These are phyloP conservation scores for Nebria ingens DNA, from an alignment of 1,140 invertebrate genomes.

Conservation along the genomic window DNA sequence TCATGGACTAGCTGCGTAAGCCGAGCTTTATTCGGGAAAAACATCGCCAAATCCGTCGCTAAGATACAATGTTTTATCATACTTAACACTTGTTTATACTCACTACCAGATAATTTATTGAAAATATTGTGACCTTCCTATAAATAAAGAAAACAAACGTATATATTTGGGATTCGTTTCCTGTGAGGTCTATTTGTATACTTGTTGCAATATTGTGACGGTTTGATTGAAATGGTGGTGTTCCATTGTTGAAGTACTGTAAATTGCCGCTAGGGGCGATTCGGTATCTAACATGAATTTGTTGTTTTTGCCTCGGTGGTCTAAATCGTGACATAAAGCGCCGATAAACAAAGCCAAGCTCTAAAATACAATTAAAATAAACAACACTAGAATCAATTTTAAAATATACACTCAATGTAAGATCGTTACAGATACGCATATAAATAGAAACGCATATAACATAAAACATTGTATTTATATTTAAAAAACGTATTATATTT, in stretches of 20 bases:
- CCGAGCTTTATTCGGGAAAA: conserved; percentile 64
- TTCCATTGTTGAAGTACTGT: conserved; percentile 74
- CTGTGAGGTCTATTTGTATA: conserved; percentile 10
- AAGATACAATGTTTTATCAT: conserved; percentile 72
- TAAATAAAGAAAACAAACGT: background rate
- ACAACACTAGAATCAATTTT: too few relatives aligned
- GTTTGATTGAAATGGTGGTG: conserved; percentile 85
- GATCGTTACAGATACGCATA: too few relatives aligned
- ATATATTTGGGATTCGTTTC: background rate
- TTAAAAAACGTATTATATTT: too few relatives aligned
- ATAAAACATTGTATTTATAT: too few relatives aligned
- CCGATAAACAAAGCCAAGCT: conserved; percentile 65
- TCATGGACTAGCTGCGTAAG: conserved; percentile 46
- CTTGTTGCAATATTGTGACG: conserved; percentile 50
- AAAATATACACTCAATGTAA: too few relatives aligned
- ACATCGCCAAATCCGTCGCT: conserved; percentile 71
- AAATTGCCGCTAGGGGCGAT: conserved; percentile 69
- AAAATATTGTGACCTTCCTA: conserved; percentile 77
- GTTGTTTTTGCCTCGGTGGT: conserved; percentile 76
- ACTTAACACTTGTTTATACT: conserved; percentile 67
- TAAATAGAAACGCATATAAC: too few relatives aligned
- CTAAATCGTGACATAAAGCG: conserved; percentile 73
- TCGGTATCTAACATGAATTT: conserved; percentile 74
- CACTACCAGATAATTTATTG: conserved; percentile 54
- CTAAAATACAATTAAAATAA: too few relatives aligned